A percentile compares a stretch with the other conserved stretches of the same genome.
Conservation (phyloP, 2,797 vertebrate species). For the Eurystomus glaucurus region DNA sequence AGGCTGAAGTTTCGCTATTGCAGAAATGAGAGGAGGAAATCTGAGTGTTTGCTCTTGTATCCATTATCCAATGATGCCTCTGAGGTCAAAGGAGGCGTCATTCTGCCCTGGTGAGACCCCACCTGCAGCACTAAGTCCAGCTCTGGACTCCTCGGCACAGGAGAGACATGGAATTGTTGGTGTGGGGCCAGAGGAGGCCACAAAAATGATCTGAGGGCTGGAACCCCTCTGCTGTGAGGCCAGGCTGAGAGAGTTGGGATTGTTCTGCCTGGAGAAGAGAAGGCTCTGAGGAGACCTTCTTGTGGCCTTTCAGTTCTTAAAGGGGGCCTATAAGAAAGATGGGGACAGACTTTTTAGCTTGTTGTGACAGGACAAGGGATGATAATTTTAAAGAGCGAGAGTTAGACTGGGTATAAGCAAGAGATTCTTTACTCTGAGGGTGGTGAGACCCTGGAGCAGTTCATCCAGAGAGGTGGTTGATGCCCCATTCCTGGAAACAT, state of each 20-base stretch:
- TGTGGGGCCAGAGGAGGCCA: background rate
- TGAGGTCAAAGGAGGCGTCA: background rate
- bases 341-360: background rate
- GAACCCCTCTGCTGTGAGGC: background rate
- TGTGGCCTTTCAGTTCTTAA: background rate
- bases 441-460: background rate
- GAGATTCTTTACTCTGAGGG: background rate
- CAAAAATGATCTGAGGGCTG: background rate
- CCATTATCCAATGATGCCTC: rapidly evolving
- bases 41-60: background rate
- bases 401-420: background rate
- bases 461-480: background rate
- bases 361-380: background rate
- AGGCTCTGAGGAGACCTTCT: background rate
- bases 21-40: background rate
- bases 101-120: background rate
- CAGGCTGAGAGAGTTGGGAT: background rate
- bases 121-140: background rate
- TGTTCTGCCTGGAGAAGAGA: background rate
- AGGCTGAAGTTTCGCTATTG: background rate
- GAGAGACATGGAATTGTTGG: background rate
- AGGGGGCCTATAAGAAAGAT: background rate
- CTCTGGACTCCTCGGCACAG: background rate
- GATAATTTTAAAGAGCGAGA: background rate
- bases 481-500: background rate